Conservation (phyloP, 37 sponge, comb jelly and placozoan species). For the Geodia barretti region DNA sequence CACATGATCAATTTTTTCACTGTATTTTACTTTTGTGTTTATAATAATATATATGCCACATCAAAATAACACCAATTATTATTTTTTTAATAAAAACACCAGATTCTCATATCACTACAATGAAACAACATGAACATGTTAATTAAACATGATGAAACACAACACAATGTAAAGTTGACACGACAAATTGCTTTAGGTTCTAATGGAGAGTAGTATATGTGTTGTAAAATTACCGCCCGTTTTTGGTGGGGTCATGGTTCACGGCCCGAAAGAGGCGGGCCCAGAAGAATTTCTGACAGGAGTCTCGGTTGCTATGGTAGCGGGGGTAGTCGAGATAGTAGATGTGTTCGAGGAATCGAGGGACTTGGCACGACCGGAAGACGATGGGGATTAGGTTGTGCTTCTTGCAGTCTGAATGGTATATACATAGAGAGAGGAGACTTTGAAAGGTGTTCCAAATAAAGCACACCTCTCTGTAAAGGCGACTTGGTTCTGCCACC, state of each 20-base stretch:
- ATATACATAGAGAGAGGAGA: too few relatives aligned
- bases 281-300: slow-evolving; percentile 69
- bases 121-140: too few relatives aligned
- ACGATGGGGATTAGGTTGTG: slow-evolving; percentile 68
- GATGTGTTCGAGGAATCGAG: slow-evolving; percentile 47
- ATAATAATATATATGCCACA: neutral
- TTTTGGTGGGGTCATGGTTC: neutral
- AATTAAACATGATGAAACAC: too few relatives aligned
- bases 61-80: neutral
- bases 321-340: slow-evolving; percentile 61
- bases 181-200: too few relatives aligned
- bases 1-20: neutral
- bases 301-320: slow-evolving; percentile 22
- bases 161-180: too few relatives aligned
- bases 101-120: too few relatives aligned
- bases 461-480: too few relatives aligned
- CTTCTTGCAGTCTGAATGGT: slow-evolving; percentile 39
- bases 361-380: slow-evolving; percentile 61
- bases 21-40: neutral
- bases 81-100: too few relatives aligned
- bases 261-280: slow-evolving; percentile 38
- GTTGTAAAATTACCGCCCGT: too few relatives aligned
- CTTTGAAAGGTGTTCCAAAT: too few relatives aligned
- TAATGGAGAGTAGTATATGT: too few relatives aligned
- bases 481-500: too few relatives aligned